phyloP scores from a whole-genome alignment of 1,140 invertebrate genomes.

The Saxidomus purpurata region DNA sequence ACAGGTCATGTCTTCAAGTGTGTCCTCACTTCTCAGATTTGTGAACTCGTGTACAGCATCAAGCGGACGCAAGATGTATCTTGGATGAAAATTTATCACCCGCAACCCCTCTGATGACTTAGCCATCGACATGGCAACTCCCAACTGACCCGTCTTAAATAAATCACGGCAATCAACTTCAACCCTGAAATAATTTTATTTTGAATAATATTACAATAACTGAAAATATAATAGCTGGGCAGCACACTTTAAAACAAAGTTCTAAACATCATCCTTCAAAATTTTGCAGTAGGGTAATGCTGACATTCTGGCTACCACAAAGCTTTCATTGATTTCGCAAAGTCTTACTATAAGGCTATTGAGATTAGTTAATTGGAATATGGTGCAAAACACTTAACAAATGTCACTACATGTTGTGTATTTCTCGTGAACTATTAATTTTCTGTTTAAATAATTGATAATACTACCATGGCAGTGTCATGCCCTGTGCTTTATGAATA shows the following conservation, averaged over 20 bases:
- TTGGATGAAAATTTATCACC: constrained; percentile 35
- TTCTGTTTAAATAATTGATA: background rate
- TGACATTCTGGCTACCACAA: background rate
- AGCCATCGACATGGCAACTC: constrained; percentile 24
- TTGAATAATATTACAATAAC: background rate
- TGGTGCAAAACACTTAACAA: background rate
- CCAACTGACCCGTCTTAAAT: constrained; percentile 48
- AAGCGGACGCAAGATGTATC: constrained; percentile 2
- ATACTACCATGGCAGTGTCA: background rate
- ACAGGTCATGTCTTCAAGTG: constrained; percentile 12
- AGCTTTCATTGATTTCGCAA: background rate
- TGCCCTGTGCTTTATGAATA: constrained; percentile 1
- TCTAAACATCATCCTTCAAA: background rate
- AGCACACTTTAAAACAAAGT: background rate
- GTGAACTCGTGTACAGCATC: background rate
- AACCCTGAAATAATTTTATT: constrained; percentile 26
- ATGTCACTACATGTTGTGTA: too few species aligned
- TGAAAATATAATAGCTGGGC: background rate
- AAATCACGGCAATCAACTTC: constrained; percentile 48
- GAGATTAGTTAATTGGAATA: background rate
- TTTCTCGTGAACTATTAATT: too few species aligned
- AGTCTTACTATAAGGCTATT: background rate
- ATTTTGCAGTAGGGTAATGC: background rate
- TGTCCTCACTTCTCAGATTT: constrained; percentile 8
- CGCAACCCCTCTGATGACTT: constrained; percentile 4